Conservation (phyloP, 2,113 vertebrate genomes). For the Desmodus rotundus region DNA sequence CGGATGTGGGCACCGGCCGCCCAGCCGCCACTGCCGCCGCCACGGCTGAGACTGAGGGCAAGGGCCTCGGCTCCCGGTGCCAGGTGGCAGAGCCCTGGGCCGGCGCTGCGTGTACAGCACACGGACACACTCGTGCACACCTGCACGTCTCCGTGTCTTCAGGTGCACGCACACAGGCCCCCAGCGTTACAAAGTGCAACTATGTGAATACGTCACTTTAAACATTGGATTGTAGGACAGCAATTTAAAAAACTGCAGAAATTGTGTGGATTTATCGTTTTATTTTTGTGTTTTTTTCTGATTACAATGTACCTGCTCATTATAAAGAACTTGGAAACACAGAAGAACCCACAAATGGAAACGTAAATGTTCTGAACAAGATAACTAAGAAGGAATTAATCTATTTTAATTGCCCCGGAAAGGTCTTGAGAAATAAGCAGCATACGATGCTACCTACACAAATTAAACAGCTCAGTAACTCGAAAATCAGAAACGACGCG, state of each 20-base stretch:
- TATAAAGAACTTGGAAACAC: neutral
- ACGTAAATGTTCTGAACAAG: neutral
- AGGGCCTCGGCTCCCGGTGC: no score
- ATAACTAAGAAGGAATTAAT: neutral
- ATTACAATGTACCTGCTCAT: fast-evolving
- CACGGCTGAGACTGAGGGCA: no score
- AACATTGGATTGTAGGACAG: neutral
- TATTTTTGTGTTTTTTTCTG: neutral
- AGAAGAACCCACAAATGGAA: no score
- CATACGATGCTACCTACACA: fast-evolving
- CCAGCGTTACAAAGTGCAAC: neutral
- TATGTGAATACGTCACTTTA: neutral
- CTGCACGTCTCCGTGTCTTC: no score
- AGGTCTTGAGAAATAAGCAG: neutral
- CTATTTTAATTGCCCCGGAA: neutral
- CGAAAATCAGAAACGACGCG: neutral
- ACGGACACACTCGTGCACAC: no score
- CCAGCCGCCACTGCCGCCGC: no score
- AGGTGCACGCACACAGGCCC: no score
- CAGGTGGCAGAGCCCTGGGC: no score
- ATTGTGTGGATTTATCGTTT: neutral
- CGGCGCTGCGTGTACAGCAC: no score
- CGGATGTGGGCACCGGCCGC: no score
- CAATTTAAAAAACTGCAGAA: neutral
- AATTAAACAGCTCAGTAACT: neutral